phyloP scores from a whole-genome alignment of 2,888 invertebrate genomes.

The Acanthosoma haemorrhoidale region DNA sequence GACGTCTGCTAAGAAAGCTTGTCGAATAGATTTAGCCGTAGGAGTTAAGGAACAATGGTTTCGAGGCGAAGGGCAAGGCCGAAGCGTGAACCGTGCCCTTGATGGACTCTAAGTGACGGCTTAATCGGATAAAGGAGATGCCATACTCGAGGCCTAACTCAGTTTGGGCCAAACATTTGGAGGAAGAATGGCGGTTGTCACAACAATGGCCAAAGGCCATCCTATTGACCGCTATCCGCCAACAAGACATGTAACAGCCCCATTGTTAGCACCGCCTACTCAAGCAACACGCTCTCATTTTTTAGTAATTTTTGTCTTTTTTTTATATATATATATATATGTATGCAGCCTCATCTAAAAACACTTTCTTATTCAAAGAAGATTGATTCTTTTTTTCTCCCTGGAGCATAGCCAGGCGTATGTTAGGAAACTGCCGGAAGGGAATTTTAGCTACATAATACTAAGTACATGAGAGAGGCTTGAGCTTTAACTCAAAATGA shows the following conservation, averaged over 20 bases:
- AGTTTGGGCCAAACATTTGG: slow-evolving; percentile 10
- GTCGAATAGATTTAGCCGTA: neutral
- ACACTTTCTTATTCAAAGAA: slow-evolving; percentile 10
- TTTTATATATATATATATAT: too few species aligned
- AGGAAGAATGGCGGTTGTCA: neutral
- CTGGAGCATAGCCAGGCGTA: neutral
- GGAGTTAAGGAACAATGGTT: neutral
- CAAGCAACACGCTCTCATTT: neutral
- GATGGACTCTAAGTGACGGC: neutral
- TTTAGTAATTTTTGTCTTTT: neutral
- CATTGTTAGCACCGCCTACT: slow-evolving; percentile 1
- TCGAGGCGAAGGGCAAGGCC: neutral
- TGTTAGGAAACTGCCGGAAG: slow-evolving; percentile 10
- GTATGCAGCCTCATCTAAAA: neutral
- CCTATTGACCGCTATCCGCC: neutral
- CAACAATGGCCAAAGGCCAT: too few species aligned
- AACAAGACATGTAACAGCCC: neutral
- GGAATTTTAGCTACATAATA: slow-evolving; percentile 8
- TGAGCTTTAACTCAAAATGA: neutral
- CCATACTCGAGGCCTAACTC: neutral
- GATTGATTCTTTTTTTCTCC: slow-evolving; percentile 2
- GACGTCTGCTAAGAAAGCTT: neutral
- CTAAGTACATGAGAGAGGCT: neutral
- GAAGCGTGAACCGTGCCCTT: neutral
- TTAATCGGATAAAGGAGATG: neutral